Percentiles rank a stretch among this genome's conserved stretches.
Evolutionary conservation across 2,797 vertebrate species (phyloP).

Genomic region (Erpetoichthys calabaricus): DNA sequence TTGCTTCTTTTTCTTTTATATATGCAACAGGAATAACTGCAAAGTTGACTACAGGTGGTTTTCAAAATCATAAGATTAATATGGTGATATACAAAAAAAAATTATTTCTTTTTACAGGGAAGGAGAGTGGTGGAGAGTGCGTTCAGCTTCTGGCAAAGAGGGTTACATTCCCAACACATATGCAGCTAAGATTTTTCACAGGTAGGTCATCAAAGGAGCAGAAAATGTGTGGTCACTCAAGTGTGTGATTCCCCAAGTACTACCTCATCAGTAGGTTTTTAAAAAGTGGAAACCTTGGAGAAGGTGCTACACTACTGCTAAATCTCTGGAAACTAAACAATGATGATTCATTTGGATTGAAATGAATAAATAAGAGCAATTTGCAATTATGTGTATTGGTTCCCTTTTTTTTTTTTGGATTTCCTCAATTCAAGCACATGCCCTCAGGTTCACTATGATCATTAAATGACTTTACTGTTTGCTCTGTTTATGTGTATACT

Average conservation of each 20-base stretch:
- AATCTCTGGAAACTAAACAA: neutral
- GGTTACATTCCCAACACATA: slow-evolving; percentile 54
- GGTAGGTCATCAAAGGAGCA: slow-evolving; percentile 30
- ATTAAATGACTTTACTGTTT: too few species aligned
- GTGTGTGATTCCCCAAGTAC: neutral
- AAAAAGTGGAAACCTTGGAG: neutral
- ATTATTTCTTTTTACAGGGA: slow-evolving; percentile 37
- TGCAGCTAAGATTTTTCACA: slow-evolving; percentile 54
- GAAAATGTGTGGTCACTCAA: neutral
- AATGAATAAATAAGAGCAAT: too few species aligned
- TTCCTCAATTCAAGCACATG: too few species aligned
- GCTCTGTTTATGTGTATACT: too few species aligned
- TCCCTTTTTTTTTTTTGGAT: too few species aligned
- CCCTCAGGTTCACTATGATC: too few species aligned
- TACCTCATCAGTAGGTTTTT: neutral
- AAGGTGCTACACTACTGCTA: neutral
- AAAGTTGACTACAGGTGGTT: too few species aligned
- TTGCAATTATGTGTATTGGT: too few species aligned
- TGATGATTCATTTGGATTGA: neutral
- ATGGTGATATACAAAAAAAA: too few species aligned
- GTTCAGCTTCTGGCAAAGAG: slow-evolving; percentile 36
- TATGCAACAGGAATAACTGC: too few species aligned
- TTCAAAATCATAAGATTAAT: too few species aligned
- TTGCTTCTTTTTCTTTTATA: too few species aligned
- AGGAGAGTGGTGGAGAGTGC: slow-evolving; percentile 65